Evolutionary conservation across 2,797 vertebrate genomes (phyloP).

Genomic region (Rousettus madagascariensis): DNA sequence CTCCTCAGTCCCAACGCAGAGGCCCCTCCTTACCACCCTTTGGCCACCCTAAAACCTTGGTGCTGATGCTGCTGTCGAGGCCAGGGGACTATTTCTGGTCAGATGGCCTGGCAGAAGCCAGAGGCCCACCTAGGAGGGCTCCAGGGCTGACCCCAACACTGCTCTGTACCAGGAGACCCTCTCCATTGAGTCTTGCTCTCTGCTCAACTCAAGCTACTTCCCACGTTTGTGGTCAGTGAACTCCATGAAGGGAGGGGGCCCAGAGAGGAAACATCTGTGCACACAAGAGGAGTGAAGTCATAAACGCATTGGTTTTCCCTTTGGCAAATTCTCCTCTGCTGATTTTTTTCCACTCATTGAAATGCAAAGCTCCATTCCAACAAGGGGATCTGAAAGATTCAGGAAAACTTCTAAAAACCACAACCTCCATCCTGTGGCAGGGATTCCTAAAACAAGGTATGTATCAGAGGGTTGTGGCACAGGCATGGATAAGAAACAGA

Average conservation of each 20-base stretch:
- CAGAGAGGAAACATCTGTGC: conserved; percentile 85
- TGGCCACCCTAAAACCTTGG: neutral
- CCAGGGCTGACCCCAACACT: neutral
- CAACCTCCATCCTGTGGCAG: neutral
- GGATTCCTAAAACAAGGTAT: neutral
- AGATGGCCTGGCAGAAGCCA: neutral
- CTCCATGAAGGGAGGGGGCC: conserved; percentile 63
- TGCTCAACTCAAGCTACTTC: conserved; percentile 76
- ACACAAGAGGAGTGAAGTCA: conserved; percentile 51
- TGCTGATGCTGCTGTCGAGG: neutral
- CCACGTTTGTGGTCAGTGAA: conserved; percentile 73
- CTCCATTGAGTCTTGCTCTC: conserved; percentile 69
- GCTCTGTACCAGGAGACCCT: neutral
- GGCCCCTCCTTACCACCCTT: neutral
- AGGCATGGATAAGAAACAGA: neutral
- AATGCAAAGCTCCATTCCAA: conserved; percentile 52
- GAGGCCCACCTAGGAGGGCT: neutral
- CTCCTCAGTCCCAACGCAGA: neutral
- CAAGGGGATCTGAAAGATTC: conserved; percentile 26
- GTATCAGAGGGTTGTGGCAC: neutral
- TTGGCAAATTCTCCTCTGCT: conserved; percentile 41
- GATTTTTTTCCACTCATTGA: neutral
- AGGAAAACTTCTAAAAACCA: conserved; percentile 31
- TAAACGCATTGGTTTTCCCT: conserved; percentile 44
- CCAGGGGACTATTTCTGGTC: neutral